A percentile compares a stretch with the other conserved stretches of the same genome.
Conservation (phyloP, 35 echinoderm and acorn worm species). For the Heliocidaris tuberculata region DNA sequence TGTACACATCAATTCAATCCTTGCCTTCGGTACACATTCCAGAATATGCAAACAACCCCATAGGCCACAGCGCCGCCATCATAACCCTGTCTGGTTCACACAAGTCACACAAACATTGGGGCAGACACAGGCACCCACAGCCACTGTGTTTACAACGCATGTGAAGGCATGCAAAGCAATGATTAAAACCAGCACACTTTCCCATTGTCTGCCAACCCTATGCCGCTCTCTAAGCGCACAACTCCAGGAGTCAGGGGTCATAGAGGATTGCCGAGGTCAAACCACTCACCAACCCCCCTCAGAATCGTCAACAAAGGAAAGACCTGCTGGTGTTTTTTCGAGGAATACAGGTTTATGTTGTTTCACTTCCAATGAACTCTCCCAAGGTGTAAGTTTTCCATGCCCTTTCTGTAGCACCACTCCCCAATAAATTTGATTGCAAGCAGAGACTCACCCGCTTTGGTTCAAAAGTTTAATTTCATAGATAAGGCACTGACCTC, state of each 20-base stretch:
- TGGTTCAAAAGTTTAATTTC: background rate
- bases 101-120: background rate
- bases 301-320: background rate
- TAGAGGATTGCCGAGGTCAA: background rate
- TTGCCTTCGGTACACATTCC: background rate
- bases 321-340: slow-evolving; percentile 11
- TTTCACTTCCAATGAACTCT: background rate
- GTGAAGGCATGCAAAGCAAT: background rate
- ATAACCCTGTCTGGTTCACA: background rate
- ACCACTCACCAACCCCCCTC: slow-evolving; percentile 3
- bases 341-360: background rate
- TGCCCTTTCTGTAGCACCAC: background rate
- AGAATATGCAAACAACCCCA: slow-evolving; percentile 11
- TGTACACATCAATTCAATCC: no score
- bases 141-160: background rate
- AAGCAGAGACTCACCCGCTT: background rate
- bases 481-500: background rate
- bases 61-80: background rate
- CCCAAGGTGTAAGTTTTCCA: background rate
- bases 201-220: background rate
- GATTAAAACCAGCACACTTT: background rate
- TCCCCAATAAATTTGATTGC: background rate
- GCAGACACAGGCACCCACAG: background rate
- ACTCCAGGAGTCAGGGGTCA: background rate
- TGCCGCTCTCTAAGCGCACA: background rate